Conservation (phyloP, 2,888 invertebrate genomes). For the Trisateles emortualis region DNA sequence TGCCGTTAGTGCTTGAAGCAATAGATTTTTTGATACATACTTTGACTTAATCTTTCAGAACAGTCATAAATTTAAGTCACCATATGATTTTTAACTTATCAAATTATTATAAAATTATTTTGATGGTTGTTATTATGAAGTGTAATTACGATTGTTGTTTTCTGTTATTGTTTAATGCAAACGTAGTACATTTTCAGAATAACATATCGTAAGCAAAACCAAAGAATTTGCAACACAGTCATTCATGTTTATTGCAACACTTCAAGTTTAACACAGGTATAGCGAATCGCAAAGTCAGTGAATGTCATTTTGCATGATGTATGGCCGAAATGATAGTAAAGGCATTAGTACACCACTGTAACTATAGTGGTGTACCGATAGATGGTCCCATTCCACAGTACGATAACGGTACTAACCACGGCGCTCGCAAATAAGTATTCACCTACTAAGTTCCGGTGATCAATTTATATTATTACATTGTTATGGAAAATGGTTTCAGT, state of each 20-base stretch:
- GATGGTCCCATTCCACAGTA: conserved; percentile 76
- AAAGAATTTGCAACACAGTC: conserved; percentile 1
- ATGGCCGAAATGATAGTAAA: conserved; percentile 55
- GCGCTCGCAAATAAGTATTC: conserved; percentile 62
- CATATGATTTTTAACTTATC: too few species aligned
- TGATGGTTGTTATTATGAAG: background rate
- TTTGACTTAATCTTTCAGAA: too few species aligned
- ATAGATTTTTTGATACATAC: too few species aligned
- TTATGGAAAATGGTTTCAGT: conserved; percentile 10
- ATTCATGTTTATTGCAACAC: conserved; percentile 29
- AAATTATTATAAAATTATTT: too few species aligned
- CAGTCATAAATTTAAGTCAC: too few species aligned
- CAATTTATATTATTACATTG: conserved; percentile 24
- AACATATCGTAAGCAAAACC: background rate
- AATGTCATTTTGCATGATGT: conserved; percentile 49
- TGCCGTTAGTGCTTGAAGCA: too few species aligned
- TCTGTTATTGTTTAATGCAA: background rate
- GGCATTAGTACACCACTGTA: conserved; percentile 43
- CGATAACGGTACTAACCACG: conserved; percentile 72
- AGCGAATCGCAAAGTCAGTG: conserved; percentile 44
- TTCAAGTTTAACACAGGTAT: conserved; percentile 25
- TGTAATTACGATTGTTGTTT: background rate
- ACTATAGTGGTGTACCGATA: conserved; percentile 66
- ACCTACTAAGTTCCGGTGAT: conserved; percentile 45
- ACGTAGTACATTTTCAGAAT: background rate